Evolutionary conservation across 2,888 invertebrate genomes (phyloP), one percentile per base, ranked within the genome.

Genomic region (Halictus quadricinctus): DNA sequence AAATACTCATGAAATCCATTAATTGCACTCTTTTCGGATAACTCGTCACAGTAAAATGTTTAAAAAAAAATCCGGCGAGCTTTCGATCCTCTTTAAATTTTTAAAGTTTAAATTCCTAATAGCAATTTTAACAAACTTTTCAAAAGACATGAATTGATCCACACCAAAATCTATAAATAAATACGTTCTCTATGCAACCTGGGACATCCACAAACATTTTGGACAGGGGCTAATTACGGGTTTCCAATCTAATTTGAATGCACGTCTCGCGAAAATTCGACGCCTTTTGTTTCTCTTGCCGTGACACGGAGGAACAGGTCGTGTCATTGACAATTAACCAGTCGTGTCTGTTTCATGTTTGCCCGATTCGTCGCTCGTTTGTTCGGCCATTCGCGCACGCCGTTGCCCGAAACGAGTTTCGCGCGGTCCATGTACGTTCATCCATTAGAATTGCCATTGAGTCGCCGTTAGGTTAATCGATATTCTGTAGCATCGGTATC

Each of bases 371-470:
- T 76, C 36, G 79, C 72, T 73, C 85, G 76, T 86, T 81, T 83
- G 70, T 36, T 54, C 21, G 25, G 73, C 29, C 64, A 48, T 36
- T 64, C 50, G 73, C 58, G 69, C n/a, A n/a, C 60, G 48, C 60
- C 79, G 79, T 79, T 84, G 84, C 29, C 21, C 46, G 74, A 77
- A 85, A 84, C 80, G 85, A 81, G 79, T 85, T 85, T 76, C 48
- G 50, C 66, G 29, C 50, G 72, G 58, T 0, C 50, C 75, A 48
- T 84, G 80, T 75, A 72, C 72, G 66, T 46, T 15, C 50, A 54
- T 79, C 87, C 73, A 87, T 86, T 86, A 83, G 83, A 86, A 86
- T 87, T 79, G 86, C 78, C 81, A 87, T 86, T 66, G 82, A 83
- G 73, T 76, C 69, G 80, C 72, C 76, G 75, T 80, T 73, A 80